phyloP scores from a whole-genome alignment of 2,113 vertebrate species.

The Gallinago undulata region DNA sequence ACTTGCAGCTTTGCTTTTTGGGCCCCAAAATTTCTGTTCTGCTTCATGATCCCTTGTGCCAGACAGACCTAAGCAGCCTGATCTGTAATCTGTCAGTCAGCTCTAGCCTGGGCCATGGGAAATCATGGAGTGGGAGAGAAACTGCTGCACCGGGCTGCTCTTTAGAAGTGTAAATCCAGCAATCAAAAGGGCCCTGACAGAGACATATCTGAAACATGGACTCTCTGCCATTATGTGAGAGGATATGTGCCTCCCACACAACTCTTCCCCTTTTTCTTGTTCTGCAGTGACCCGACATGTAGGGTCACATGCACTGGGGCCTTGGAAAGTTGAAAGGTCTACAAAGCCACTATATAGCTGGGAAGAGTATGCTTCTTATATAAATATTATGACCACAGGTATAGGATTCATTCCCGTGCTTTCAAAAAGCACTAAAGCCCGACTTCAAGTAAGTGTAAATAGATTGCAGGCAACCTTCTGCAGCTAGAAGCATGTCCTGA shows the following conservation, averaged over 20 bases:
- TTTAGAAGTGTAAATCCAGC: slow-evolving; percentile 40
- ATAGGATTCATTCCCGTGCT: not conserved
- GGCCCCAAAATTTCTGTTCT: slow-evolving; percentile 37
- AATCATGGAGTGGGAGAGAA: slow-evolving; percentile 17
- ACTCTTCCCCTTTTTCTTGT: slow-evolving; percentile 17
- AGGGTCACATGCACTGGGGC: not conserved
- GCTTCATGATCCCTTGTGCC: slow-evolving; percentile 42
- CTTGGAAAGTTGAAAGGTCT: slow-evolving; percentile 10
- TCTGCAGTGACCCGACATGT: slow-evolving; percentile 6
- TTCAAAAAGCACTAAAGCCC: not conserved
- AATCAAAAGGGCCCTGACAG: slow-evolving; percentile 31
- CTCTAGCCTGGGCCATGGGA: slow-evolving; percentile 22
- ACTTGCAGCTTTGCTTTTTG: slow-evolving; percentile 53
- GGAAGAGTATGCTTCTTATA: not conserved
- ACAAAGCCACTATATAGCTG: not conserved
- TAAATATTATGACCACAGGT: not conserved
- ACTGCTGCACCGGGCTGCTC: slow-evolving; percentile 12
- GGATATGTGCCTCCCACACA: not conserved
- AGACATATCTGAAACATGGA: not conserved
- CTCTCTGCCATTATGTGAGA: not conserved
- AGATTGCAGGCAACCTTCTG: slow-evolving; percentile 10
- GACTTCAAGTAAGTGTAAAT: not conserved
- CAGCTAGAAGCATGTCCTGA: not conserved
- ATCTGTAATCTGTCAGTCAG: slow-evolving; percentile 40
- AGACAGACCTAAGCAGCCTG: slow-evolving; percentile 45